Base-by-base conservation (phyloP, 2,888 invertebrate species). In the Campaea margaritaria region DNA sequence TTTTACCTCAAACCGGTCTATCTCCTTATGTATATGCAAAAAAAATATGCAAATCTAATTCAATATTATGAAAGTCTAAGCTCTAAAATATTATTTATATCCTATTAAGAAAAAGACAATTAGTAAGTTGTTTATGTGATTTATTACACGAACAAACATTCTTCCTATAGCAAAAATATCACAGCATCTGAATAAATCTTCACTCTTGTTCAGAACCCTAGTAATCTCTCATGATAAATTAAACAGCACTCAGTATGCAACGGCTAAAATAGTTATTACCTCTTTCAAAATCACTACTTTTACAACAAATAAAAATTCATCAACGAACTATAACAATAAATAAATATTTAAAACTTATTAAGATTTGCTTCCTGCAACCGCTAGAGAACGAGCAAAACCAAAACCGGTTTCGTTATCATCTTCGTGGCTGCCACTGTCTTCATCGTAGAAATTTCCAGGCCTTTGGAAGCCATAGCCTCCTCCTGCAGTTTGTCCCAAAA, bases 391-490 rank as follows among this genome's bases (percentile, higher is more conserved):
- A 45, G 70, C 79, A 14, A 78, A 76, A 2, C 74, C 73, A 36
- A 74, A 75, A 4, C 43, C 47, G 7, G 45, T 54, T 10, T 70
- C 75, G 13, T 68, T 64, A 7, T 65, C 72, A 0, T 72, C 73
- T 38, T 72, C 72, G 13, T 69, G 62, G 1, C 69, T 70, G 1
- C 74, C 74, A 12, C 69, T 72, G 12, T 74, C 77, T 15, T 78
- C 82, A 52, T 83, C 83, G 46, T 69, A 77, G 38, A 62, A 78
- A 2, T 75, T 68, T 3, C 85, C 77, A 36, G 83, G 84, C 13
- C 79, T 74, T 64, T 81, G 83, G 72, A 79, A 82, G 11, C 81
- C 83, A 36, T 79, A 82, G 0, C 85, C 84, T 27, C 79, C 77
- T 27, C 72, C 74, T 28, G 21, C 21, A 21, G 65, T 68, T 12